Base-by-base conservation (phyloP, 2,113 vertebrate species). In the Dipodomys spectabilis region DNA sequence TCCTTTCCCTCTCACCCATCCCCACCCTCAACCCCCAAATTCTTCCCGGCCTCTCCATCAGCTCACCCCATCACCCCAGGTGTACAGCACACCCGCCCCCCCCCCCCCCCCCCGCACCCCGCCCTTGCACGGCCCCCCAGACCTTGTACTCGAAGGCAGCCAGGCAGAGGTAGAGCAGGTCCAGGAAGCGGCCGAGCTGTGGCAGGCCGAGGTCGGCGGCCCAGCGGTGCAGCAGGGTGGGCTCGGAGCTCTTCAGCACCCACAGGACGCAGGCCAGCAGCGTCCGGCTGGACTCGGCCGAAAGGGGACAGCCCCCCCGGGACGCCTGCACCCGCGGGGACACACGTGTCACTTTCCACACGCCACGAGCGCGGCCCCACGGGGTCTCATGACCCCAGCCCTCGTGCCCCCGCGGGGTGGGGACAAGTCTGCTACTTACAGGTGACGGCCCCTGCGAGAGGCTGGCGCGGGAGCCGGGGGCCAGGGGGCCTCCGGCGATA, bases 71-170 rank as follows among this genome's bases (percentile, higher is more conserved):
- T 49, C 49, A 7, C 22, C 6, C 44, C 6, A 22, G 65, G 11
- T 3, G 19, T 69, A 28, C 49, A 8, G 8, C 49, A 49, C 8
- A 49, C 53, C 53, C 18, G 53, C 53, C 11, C 11, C 15, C 12
- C 53, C 9, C n/a, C n/a, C n/a, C 9, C 11, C 53, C 15, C 13
- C 53, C 53, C 35, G 35, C 35, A 39, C 35, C 35, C 35, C 4
- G 35, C 35, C 39, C 39, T 39, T 39, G 39, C 5, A 13, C 16
- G 4, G 53, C 12, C 57, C 25, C 57, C 28, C 78, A 0, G 1
- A 99, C 99, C 99, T 99, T 99, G 97, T 99, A 99, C 96, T 99
- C 98, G 35, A 99, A 99, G 97, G 99, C 99, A 94, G 99, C 99
- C 81, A 99, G 95, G 77, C 98, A 98, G 86, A 99, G 98, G 95